Evolutionary conservation across 2,113 vertebrate genomes (phyloP), one percentile per base, ranked within the genome.

Genomic region (Serinus canaria): DNA sequence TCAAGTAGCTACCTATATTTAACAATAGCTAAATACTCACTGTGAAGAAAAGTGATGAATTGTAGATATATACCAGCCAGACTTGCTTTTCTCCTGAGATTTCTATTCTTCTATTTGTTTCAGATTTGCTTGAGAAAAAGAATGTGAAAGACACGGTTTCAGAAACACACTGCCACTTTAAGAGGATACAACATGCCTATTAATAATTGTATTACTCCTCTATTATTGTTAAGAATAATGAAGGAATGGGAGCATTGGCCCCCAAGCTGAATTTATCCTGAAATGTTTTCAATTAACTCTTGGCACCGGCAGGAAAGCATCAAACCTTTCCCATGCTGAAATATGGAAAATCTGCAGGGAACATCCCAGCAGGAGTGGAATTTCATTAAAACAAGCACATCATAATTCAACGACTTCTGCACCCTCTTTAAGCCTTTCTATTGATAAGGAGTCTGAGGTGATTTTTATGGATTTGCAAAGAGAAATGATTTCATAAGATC

Each of bases 251-350:
- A 98, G 97, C 87, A 1, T 95, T 97, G 96, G 97, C 97, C 98
- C 97, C 97, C 93, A 95, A 98, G 97, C 96, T 93, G 96, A 98
- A 98, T 98, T 98, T 98, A 98, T 97, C 96, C 97, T 97, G 98
- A 98, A 98, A 98, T 98, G 98, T 98, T 99, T 99, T 98, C 98
- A 99, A 98, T 99, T 98, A 98, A 98, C 97, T 98, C 97, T 98
- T 99, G 98, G 98, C 98, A 98, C 97, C 1, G 49, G 95, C 98
- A 98, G 97, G 98, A 98, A 98, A 98, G 97, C 97, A 98, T 98
- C 98, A 98, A 98, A 98, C 98, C 97, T 98, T 98, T 98, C 98
- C 98, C 98, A 98, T 98, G 98, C 98, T 96, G 98, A 98, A 98
- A 98, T 98, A 99, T 98, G 98, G 98, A 98, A 99, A 98, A 98